These are phyloP conservation scores for Prochilodus magdalenae DNA, from an alignment of 2,113 vertebrate genomes.

Conservation along the genomic window DNA sequence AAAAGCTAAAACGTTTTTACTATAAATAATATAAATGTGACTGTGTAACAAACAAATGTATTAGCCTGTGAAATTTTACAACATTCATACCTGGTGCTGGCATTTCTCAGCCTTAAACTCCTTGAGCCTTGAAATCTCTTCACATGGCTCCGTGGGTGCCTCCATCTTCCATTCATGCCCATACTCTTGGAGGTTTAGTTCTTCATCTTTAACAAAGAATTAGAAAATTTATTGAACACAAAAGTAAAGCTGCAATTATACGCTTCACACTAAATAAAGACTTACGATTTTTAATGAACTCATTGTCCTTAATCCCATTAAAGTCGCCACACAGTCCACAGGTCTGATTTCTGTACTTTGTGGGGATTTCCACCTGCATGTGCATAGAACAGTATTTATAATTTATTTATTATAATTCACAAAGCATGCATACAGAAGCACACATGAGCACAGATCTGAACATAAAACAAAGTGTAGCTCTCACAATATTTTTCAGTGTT, in stretches of 20 bases:
- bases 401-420: no score
- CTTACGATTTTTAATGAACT: slow-evolving; percentile 64
- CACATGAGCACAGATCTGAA: no score
- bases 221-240: background rate
- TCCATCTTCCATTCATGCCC: slow-evolving; percentile 80
- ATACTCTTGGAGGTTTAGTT: slow-evolving; percentile 67
- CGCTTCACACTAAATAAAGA: background rate
- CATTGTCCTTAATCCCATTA: slow-evolving; percentile 65
- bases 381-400: background rate
- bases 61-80: background rate
- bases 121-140: no score
- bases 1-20: no score
- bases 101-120: slow-evolving; percentile 22
- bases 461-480: no score
- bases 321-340: slow-evolving; percentile 81
- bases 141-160: slow-evolving; percentile 79
- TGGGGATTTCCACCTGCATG: slow-evolving; percentile 74
- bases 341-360: slow-evolving; percentile 69
- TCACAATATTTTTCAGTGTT: no score
- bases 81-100: slow-evolving; percentile 52
- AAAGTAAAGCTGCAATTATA: background rate
- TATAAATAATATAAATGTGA: no score
- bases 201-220: slow-evolving; percentile 30
- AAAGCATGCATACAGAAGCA: no score
- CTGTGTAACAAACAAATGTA: no score